Evolutionary conservation across 2,113 vertebrate species (phyloP).

Genomic region (Rhabdornis inornatus): DNA sequence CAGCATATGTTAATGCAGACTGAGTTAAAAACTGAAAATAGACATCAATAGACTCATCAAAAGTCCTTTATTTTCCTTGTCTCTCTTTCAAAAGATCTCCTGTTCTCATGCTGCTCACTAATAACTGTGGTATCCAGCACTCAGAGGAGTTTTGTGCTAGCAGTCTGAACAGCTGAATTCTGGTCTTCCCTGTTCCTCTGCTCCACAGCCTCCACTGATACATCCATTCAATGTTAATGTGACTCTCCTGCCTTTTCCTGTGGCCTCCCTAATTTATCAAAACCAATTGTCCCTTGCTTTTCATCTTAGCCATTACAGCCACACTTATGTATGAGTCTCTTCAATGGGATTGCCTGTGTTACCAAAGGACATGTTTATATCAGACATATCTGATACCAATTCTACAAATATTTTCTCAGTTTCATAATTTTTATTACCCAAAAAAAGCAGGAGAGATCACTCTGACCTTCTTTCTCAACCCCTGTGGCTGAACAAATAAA

Average conservation of each 20-base stretch:
- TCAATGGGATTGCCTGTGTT: background rate
- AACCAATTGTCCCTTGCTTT: background rate
- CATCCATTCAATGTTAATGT: background rate
- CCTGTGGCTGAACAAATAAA: background rate
- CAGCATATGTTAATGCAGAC: background rate
- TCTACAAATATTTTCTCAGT: background rate
- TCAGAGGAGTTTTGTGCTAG: background rate
- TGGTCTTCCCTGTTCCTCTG: background rate
- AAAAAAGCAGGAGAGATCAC: background rate
- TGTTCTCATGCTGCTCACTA: background rate
- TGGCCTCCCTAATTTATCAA: background rate
- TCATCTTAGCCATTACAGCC: background rate
- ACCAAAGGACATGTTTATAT: background rate
- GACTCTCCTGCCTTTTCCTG: background rate
- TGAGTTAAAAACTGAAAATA: background rate
- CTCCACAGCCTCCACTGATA: background rate
- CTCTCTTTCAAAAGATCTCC: background rate
- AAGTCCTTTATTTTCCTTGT: background rate
- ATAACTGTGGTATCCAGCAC: background rate
- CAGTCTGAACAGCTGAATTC: background rate
- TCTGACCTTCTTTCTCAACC: background rate
- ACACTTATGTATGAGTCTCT: fast-evolving
- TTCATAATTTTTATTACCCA: background rate
- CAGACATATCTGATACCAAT: background rate
- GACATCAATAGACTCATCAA: background rate